Evolutionary conservation across 2,888 invertebrate species (phyloP).

Genomic region (Prenolepis imparis): DNA sequence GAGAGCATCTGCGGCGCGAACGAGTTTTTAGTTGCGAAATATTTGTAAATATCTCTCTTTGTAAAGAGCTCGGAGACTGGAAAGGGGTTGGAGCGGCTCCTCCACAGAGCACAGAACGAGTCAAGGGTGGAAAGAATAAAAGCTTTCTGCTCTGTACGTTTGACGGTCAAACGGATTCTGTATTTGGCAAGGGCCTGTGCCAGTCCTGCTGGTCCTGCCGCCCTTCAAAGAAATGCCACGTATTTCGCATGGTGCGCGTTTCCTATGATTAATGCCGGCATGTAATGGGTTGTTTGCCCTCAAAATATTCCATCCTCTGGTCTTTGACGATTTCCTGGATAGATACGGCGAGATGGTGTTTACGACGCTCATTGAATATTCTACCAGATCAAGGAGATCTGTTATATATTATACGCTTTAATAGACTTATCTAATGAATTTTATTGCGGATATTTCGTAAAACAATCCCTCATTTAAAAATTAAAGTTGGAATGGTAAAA

Average conservation of each 20-base stretch:
- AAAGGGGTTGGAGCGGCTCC: conserved; percentile 62
- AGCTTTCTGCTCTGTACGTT: conserved; percentile 81
- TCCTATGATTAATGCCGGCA: conserved; percentile 81
- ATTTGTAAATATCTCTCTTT: conserved; percentile 80
- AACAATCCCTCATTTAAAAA: not conserved
- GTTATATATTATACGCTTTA: conserved; percentile 33
- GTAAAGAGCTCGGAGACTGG: conserved; percentile 58
- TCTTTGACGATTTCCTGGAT: conserved; percentile 70
- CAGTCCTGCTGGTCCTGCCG: conserved; percentile 70
- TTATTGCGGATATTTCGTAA: not conserved
- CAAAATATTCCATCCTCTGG: conserved; percentile 73
- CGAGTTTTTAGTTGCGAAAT: conserved; percentile 76
- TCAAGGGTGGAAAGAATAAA: conserved; percentile 81
- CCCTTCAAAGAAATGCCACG: conserved; percentile 82
- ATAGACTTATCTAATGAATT: conserved; percentile 1
- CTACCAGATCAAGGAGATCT: conserved; percentile 42
- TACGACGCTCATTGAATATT: conserved; percentile 59
- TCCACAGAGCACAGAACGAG: conserved; percentile 77
- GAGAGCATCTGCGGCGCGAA: conserved; percentile 66
- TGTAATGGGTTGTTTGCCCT: conserved; percentile 77
- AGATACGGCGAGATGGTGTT: conserved; percentile 61
- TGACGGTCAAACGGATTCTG: conserved; percentile 82
- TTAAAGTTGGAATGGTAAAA: not conserved
- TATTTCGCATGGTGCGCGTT: conserved; percentile 73
- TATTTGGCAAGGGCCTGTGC: conserved; percentile 80